Evolutionary conservation across 2,888 invertebrate species (phyloP), one percentile per base, ranked within the genome.

Genomic region (Ganaspis brasiliensis): DNA sequence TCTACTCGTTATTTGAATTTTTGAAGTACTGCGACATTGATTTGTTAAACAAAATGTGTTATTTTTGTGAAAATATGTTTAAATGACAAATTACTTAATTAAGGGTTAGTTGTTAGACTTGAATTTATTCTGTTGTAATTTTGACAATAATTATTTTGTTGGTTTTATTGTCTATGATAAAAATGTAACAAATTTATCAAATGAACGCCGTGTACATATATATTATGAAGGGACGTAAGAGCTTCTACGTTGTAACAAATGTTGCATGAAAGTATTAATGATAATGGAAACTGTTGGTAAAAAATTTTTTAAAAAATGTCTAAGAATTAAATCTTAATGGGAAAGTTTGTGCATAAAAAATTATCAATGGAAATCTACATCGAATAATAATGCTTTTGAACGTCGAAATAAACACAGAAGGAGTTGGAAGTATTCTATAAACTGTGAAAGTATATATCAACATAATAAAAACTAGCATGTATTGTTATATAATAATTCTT

Each of bases 401-500:
- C 87, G 85, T 87, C 76, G 79, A 82, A 83, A 83, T 84, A 85
- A 83, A 76, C 77, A 74, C 79, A 84, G 83, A 75, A 76, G 77
- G 73, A 74, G 81, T 83, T 77, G 81, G 76, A 79, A 79, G 79
- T 80, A 81, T 77, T 67, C 77, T 26, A 78, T 21, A 83, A 84
- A 83, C 82, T 84, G 79, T 87, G 88, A 89, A 89, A 89, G 88
- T 89, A 88, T 85, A 83, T 82, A 83, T 79, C 70, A 78, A 82
- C 81, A 86, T 78, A 84, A 86, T 87, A 85, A 87, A 88, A 84
- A 87, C 86, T 90, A 88, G 85, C 82, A 79, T 76, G 83, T 88
- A 89, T 87, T 88, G 88, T 89, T 90, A 89, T 84, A 87, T 85
- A 83, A 87, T 86, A 86, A 90, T 88, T 88, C 85, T 87, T 86